Evolutionary conservation across 2,113 vertebrate species (phyloP), one percentile per base, ranked within the genome.

Genomic region (Dicrurus megarhynchus): DNA sequence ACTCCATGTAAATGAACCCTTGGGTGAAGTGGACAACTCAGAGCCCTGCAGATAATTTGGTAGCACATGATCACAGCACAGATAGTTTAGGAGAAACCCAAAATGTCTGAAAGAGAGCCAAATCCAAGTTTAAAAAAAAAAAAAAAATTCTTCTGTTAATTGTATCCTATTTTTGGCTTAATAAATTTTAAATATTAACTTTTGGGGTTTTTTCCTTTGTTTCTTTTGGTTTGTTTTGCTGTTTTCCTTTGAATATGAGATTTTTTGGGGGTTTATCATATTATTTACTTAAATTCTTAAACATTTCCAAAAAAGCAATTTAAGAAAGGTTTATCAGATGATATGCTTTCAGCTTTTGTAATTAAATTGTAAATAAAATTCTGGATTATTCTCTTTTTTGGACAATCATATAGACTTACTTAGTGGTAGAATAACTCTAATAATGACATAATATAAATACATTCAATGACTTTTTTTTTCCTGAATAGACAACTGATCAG

Each of bases 241-340:
- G 10, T 56, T 80, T 76, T 55, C 10, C 8, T 33, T 21, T n/a
- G 3, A 47, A 16, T 35, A 65, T 39, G 30, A 63, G 3, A 5
- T 7, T 67, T 53, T n/a, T 10, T 0, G 1, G 2, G 2, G 1
- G 0, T 35, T 84, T 56, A 32, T 50, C 6, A 8, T 46, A n/a
- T 19, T n/a, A 68, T 24, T 56, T 55, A 53, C 8, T 24, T 32
- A 81, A 73, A 73, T 76, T 52, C 46, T 46, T 37, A 68, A 80
- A 60, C 1, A 19, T 27, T 73, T 71, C 14, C 4, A 13, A 52
- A 83, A 93, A 61, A 35, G 2, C 10, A 56, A 35, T 11, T 33
- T 30, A 47, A 26, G 16, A 70, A 56, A 33, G 13, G 0, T 59
- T 59, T 46, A 46, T 61, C 6, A 47, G 7, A 67, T 73, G 1